A percentile compares a stretch with the other conserved stretches of the same genome.
Evolutionary conservation across 2,113 vertebrate genomes (phyloP).

Genomic region (Neodon shergylaensis): DNA sequence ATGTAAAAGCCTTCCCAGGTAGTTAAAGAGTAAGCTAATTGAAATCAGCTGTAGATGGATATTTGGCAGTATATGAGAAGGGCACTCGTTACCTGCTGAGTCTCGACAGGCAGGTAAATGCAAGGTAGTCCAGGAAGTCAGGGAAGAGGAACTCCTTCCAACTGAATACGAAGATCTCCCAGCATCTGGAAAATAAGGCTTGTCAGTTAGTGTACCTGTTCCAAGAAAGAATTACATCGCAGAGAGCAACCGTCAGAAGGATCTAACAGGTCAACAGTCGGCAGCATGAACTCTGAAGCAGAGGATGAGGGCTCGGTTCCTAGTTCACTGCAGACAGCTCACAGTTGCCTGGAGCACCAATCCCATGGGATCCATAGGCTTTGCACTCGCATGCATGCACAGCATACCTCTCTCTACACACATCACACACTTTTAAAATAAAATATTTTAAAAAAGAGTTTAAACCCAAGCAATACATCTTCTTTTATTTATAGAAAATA

Average conservation of each 20-base stretch:
- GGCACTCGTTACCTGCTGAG: neutral
- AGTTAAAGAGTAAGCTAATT: conserved; percentile 25
- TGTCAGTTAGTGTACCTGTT: neutral
- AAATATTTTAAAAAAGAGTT: neutral
- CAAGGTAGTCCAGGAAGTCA: neutral
- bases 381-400: neutral
- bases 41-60: neutral
- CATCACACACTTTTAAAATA: neutral
- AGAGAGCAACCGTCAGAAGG: neutral
- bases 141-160: neutral
- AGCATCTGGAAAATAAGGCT: neutral
- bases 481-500: conserved; percentile 57
- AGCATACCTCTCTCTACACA: neutral
- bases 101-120: conserved; percentile 13
- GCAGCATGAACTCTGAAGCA: neutral
- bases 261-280: neutral
- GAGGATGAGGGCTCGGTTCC: neutral
- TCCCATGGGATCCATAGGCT: neutral
- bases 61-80: neutral
- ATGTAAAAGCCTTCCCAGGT: neutral
- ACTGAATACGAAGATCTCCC: neutral
- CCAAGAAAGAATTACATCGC: neutral
- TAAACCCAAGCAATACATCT: conserved; percentile 39
- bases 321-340: neutral
- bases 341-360: neutral